Conservation (phyloP, 2,888 invertebrate genomes). For the Cryptocephalus moraei region DNA sequence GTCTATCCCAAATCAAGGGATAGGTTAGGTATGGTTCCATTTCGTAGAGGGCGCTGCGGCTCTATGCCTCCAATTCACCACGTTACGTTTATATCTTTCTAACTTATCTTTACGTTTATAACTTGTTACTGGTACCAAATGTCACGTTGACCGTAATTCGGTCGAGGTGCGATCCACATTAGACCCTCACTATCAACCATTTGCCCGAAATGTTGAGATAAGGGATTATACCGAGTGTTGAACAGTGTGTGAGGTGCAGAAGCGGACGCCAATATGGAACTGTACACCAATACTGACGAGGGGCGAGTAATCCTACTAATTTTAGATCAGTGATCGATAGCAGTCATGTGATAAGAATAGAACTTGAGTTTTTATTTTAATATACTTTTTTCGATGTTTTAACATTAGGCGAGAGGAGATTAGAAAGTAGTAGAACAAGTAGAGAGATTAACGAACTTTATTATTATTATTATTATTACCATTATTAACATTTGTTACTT, state of each 20-base stretch:
- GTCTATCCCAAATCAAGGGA: no score
- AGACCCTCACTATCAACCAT: no score
- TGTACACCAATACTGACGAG: slow-evolving; percentile 24
- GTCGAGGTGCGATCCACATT: no score
- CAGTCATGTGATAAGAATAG: slow-evolving; percentile 29
- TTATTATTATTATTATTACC: not conserved
- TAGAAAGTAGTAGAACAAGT: slow-evolving; percentile 12
- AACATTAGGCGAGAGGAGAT: slow-evolving; percentile 21
- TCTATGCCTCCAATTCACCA: no score
- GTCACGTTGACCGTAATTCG: no score
- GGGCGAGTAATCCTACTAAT: slow-evolving; percentile 39
- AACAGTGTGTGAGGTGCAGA: slow-evolving; percentile 32
- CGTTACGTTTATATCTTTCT: no score
- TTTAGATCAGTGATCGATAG: slow-evolving; percentile 28
- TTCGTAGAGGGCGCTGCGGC: no score
- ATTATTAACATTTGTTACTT: slow-evolving; percentile 8
- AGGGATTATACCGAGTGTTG: no score
- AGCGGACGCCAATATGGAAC: slow-evolving; percentile 33
- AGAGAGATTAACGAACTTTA: slow-evolving; percentile 1
- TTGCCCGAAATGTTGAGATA: no score
- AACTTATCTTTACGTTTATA: no score
- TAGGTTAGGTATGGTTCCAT: no score
- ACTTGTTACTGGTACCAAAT: no score
- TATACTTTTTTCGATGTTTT: slow-evolving; percentile 17
- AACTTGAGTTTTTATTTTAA: slow-evolving; percentile 13